phyloP scores from a whole-genome alignment of 2,797 vertebrate species.

The Aulostomus chinensis region DNA sequence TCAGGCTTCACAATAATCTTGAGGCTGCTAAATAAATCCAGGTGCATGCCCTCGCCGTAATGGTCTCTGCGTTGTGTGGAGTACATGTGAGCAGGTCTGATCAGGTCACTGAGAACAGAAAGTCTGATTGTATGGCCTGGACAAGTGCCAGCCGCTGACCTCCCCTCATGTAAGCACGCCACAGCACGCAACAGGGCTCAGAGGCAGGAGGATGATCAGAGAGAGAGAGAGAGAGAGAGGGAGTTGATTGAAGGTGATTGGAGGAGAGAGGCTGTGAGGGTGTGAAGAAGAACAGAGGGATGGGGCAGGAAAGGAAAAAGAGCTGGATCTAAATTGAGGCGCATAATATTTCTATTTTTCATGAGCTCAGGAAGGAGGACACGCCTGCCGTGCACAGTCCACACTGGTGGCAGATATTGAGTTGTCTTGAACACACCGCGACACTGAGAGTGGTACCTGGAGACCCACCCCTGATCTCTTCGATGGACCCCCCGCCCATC shows the following conservation, averaged over 20 bases:
- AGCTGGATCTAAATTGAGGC: slow-evolving; percentile 9
- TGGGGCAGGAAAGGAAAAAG: neutral
- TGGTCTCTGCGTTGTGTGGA: slow-evolving; percentile 12
- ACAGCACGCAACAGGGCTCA: slow-evolving; percentile 27
- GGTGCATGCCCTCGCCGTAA: too few species aligned
- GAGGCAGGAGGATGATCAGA: slow-evolving; percentile 35
- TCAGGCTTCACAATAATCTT: too few species aligned
- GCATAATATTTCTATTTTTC: too few species aligned
- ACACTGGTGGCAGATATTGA: too few species aligned
- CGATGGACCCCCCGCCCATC: too few species aligned
- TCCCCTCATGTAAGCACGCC: slow-evolving; percentile 27
- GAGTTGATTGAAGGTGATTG: slow-evolving; percentile 50
- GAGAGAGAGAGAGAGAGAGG: slow-evolving; percentile 15
- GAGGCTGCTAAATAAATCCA: too few species aligned
- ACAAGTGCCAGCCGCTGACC: slow-evolving; percentile 50
- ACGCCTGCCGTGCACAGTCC: too few species aligned
- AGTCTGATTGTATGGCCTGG: slow-evolving; percentile 51
- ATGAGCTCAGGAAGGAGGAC: too few species aligned
- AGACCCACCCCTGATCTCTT: too few species aligned
- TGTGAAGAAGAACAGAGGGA: neutral
- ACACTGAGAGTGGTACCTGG: too few species aligned
- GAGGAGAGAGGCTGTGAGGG: slow-evolving; percentile 13
- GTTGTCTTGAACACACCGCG: too few species aligned
- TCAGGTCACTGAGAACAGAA: slow-evolving; percentile 48
- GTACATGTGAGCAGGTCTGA: slow-evolving; percentile 30